Conservation (phyloP, 2,888 invertebrate genomes). For the Acanthosepion lycidas region DNA sequence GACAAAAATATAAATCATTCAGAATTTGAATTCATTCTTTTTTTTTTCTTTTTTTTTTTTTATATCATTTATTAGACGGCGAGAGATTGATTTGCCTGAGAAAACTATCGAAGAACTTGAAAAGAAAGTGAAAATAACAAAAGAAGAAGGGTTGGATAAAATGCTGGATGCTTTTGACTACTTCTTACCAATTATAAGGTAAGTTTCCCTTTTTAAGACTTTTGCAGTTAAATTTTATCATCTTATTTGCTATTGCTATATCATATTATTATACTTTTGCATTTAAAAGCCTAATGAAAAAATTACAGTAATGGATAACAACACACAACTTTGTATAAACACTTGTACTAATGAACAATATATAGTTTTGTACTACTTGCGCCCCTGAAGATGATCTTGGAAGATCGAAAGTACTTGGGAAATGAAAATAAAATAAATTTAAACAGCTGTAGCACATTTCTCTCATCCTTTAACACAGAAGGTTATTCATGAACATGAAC, state of each 20-base stretch:
- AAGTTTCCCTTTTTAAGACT: constrained; percentile 49
- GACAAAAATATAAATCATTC: not conserved
- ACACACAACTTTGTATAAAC: no score
- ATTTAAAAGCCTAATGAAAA: no score
- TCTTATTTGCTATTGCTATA: not conserved
- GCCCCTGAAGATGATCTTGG: no score
- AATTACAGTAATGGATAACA: no score
- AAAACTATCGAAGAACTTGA: constrained; percentile 39
- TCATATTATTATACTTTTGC: no score
- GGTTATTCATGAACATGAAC: no score
- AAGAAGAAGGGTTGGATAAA: constrained; percentile 51
- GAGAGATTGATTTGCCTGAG: not conserved
- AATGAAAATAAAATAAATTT: no score
- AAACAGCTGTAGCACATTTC: no score
- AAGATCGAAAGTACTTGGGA: no score
- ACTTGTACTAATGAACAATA: no score
- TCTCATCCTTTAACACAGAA: no score
- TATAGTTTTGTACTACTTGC: no score
- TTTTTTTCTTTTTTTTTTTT: not conserved
- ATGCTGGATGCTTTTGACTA: constrained; percentile 56
- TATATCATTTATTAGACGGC: not conserved
- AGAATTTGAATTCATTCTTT: not conserved
- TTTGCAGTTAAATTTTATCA: not conserved
- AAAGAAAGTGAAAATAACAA: not conserved
- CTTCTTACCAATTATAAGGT: constrained; percentile 63